Evolutionary conservation across 64 coral and sea anemone genomes (phyloP), one percentile per base, ranked within the genome.

Genomic region (Stylophora pistillata): DNA sequence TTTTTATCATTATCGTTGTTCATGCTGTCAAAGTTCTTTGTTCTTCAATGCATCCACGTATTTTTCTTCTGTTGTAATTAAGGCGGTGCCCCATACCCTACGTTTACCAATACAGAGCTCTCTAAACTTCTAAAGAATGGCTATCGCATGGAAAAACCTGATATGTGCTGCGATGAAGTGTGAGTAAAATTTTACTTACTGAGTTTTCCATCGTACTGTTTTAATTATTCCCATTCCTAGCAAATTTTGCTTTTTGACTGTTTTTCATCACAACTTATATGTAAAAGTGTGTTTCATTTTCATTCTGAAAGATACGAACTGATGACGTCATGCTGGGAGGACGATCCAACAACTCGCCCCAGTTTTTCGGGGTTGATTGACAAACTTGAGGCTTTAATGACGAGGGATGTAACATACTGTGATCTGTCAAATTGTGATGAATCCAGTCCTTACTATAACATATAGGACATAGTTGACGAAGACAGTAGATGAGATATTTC

Each of bases 281-380:
- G 4, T 21, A n/a, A 23, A 66, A 10, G 0, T 28, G 26, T 68
- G 4, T 10, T 11, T 31, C 31, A 3, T 33, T 3, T 73, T 91
- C 55, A 18, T 41, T 11, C 17, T n/a, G 64, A 60, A 70, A 95
- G 94, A 53, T 91, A 95, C 52, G 86, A 91, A 58, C 81, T 95
- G 30, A 95, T 95, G 89, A 64, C 23, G 2, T 31, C 71, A 9
- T 95, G 94, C 52, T 95, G 64, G 64, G 26, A 25, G 20, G 6
- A 68, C 23, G 64, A 68, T 68, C 64, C 64, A 0, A 25, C 20
- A 10, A 25, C 21, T 68, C 64, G 64, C 11, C 64, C 64, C 20
- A 68, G 64, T 68, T 68, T 68, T 21, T 68, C 7, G 21, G 64
- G 25, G 64, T 68, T 68, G n/a, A 68, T 68, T 68, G n/a, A 68